phyloP scores from a whole-genome alignment of 1,140 invertebrate species.

The Penaeus chinensis region DNA sequence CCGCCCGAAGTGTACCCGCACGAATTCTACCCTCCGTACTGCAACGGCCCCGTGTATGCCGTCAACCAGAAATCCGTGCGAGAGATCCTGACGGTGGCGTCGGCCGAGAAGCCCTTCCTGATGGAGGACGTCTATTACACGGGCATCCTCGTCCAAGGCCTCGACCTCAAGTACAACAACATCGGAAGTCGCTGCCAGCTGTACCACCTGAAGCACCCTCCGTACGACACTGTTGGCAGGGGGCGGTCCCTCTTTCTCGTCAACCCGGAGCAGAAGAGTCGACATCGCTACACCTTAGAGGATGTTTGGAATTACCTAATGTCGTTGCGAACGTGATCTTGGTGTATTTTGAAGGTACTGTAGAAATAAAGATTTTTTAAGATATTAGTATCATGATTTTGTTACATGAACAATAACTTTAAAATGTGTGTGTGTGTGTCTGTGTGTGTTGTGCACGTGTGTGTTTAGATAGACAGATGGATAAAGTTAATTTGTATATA shows the following conservation, averaged over 20 bases:
- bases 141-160: not conserved
- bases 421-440: no score
- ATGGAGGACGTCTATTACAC: constrained; percentile 25
- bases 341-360: no score
- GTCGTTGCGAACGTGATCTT: not conserved
- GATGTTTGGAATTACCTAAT: not conserved
- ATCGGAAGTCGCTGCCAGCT: not conserved
- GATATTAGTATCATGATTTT: no score
- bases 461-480: no score
- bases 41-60: constrained; percentile 22
- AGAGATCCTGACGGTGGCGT: not conserved
- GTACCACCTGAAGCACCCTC: not conserved
- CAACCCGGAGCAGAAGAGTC: not conserved
- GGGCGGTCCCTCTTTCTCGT: not conserved
- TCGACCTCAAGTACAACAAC: not conserved
- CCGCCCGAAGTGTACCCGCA: not conserved
- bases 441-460: no score
- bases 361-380: no score
- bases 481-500: no score
- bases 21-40: not conserved
- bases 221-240: not conserved
- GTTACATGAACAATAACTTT: no score
- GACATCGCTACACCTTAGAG: not conserved
- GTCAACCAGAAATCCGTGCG: not conserved
- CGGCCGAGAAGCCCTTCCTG: not conserved